These are phyloP conservation scores for Chaenodraco wilsoni DNA, from an alignment of 2,797 vertebrate species.

Conservation along the genomic window DNA sequence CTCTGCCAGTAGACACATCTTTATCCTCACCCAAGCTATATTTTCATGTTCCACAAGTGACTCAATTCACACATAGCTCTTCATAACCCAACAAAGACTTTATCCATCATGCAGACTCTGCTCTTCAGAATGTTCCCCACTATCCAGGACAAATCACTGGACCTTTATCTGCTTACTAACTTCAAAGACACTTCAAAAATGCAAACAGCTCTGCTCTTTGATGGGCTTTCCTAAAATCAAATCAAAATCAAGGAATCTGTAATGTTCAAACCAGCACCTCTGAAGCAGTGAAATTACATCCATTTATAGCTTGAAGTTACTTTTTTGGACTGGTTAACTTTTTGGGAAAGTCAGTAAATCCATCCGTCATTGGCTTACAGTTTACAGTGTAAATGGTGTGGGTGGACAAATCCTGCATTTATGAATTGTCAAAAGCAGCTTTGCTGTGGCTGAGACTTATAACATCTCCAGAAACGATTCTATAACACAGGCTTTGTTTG, in stretches of 20 bases:
- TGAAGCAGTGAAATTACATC: neutral
- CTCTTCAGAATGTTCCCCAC: no score
- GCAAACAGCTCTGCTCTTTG: neutral
- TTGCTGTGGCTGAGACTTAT: slow-evolving; percentile 3
- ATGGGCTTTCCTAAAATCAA: neutral
- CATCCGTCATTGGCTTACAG: no score
- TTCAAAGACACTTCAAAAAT: neutral
- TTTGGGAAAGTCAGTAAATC: no score
- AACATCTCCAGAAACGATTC: slow-evolving; percentile 35
- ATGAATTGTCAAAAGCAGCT: neutral
- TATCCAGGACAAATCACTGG: neutral
- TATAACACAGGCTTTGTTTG: slow-evolving; percentile 12
- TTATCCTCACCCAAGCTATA: neutral
- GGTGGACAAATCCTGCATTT: neutral
- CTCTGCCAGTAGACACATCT: neutral
- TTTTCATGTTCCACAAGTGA: neutral
- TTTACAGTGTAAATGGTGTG: neutral
- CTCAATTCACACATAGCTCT: neutral
- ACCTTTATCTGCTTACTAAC: no score
- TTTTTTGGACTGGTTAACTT: neutral
- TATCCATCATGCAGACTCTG: no score
- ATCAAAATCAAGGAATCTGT: neutral
- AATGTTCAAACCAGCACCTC: neutral
- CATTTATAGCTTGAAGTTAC: neutral
- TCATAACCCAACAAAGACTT: neutral